A percentile compares a stretch with the other conserved stretches of the same genome.
phyloP scores from a whole-genome alignment of 2,797 vertebrate species.

The Loris lydekkerianus region DNA sequence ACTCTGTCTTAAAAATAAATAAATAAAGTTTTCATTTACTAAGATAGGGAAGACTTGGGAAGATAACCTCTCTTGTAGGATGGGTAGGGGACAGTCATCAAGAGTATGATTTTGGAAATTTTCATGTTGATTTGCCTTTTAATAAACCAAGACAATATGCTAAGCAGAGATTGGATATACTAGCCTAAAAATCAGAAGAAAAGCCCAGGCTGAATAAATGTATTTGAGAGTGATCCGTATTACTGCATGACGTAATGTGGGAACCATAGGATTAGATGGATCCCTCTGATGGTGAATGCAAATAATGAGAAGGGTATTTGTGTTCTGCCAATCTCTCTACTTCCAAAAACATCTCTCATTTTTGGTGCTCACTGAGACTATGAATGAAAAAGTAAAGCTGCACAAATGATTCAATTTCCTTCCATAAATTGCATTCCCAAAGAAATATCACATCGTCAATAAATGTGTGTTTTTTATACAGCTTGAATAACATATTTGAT shows the following conservation, averaged over 20 bases:
- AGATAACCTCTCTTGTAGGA: not conserved
- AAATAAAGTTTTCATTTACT: not conserved
- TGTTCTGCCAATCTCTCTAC: not conserved
- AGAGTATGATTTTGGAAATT: not conserved
- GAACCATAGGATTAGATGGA: not conserved
- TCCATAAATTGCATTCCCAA: not conserved
- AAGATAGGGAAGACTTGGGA: not conserved
- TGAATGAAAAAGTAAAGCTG: not conserved
- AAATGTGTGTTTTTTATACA: not conserved
- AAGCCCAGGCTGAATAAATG: not conserved
- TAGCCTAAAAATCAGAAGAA: not conserved
- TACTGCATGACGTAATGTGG: not conserved
- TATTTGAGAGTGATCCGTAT: not conserved
- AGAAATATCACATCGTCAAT: not conserved
- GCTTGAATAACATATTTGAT: not conserved
- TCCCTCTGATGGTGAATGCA: not conserved
- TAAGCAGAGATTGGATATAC: not conserved
- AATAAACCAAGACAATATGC: not conserved
- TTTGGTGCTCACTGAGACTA: not conserved
- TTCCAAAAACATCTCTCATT: not conserved
- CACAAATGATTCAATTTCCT: not conserved
- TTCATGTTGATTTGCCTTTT: conserved; percentile 9
- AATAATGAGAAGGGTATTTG: not conserved
- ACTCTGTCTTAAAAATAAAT: too few species aligned
- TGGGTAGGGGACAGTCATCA: not conserved